A percentile compares a stretch with the other conserved stretches of the same genome.
Conservation (phyloP, 1,140 invertebrate species). For the Zaprionus kolodkinae region DNA sequence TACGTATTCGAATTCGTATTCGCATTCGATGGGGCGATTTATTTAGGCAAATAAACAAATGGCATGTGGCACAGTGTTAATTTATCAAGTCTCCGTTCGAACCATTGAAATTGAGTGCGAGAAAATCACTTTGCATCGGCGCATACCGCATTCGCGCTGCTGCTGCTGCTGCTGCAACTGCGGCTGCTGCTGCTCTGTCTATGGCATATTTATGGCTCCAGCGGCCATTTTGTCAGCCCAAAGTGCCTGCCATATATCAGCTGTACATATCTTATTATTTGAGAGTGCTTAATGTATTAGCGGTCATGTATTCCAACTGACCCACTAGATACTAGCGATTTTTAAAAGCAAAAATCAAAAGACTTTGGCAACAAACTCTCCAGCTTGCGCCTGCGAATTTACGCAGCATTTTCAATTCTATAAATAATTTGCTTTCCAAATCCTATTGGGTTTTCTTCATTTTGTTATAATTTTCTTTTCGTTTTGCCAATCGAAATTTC, state of each 20-base stretch:
- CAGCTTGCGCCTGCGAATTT: not conserved
- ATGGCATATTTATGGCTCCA: slow-evolving; percentile 63
- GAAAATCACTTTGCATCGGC: slow-evolving; percentile 74
- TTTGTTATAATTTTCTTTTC: not conserved
- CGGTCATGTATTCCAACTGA: slow-evolving; percentile 65
- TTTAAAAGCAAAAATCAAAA: slow-evolving; percentile 33
- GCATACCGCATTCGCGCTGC: slow-evolving; percentile 36
- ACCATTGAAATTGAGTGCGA: slow-evolving; percentile 72
- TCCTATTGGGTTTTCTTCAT: not conserved
- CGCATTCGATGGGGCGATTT: slow-evolving; percentile 59
- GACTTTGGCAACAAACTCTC: slow-evolving; percentile 41
- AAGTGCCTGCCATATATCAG: slow-evolving; percentile 77
- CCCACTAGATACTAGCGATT: slow-evolving; percentile 58
- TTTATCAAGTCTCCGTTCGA: slow-evolving; percentile 69
- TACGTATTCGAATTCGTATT: slow-evolving; percentile 38
- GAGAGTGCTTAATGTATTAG: slow-evolving; percentile 40
- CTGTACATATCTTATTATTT: slow-evolving; percentile 74
- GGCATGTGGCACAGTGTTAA: slow-evolving; percentile 80
- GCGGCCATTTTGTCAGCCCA: slow-evolving; percentile 73
- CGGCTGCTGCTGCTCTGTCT: slow-evolving; percentile 14
- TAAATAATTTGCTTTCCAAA: slow-evolving; percentile 1
- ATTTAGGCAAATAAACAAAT: slow-evolving; percentile 80
- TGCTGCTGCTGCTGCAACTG: slow-evolving; percentile 32
- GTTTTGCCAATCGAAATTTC: slow-evolving; percentile 8
- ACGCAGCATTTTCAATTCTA: not conserved